Conservation (phyloP, 2,797 vertebrate species). For the Phrynocephalus vlangalii region DNA sequence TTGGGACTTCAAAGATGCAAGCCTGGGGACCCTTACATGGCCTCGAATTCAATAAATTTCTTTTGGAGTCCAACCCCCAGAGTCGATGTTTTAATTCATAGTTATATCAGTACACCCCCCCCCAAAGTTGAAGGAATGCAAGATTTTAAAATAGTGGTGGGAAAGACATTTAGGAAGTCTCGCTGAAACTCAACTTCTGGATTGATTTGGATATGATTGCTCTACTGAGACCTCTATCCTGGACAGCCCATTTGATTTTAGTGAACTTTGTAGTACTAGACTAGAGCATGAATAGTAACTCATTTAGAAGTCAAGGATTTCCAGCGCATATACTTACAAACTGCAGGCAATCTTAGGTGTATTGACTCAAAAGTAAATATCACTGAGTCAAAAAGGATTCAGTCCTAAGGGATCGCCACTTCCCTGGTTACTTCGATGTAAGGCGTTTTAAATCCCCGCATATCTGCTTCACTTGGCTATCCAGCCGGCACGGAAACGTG, state of each 20-base stretch:
- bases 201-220: neutral
- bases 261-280: neutral
- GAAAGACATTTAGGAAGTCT: neutral
- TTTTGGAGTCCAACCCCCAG: too few relatives aligned
- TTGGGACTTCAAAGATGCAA: neutral
- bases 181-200: neutral
- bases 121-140: neutral
- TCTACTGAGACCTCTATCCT: neutral
- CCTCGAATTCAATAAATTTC: too few relatives aligned
- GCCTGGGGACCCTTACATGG: neutral
- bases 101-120: neutral
- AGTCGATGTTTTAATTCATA: neutral
- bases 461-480: neutral
- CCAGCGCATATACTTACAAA: neutral
- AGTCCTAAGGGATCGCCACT: neutral
- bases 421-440: too few relatives aligned
- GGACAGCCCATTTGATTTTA: neutral
- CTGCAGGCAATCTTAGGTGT: neutral
- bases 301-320: neutral
- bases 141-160: neutral
- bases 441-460: neutral
- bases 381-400: neutral
- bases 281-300: neutral
- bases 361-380: neutral
- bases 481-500: neutral